A percentile compares a stretch with the other conserved stretches of the same genome.
Conservation (phyloP, 2,113 vertebrate species). For the Crotalus horridus region DNA sequence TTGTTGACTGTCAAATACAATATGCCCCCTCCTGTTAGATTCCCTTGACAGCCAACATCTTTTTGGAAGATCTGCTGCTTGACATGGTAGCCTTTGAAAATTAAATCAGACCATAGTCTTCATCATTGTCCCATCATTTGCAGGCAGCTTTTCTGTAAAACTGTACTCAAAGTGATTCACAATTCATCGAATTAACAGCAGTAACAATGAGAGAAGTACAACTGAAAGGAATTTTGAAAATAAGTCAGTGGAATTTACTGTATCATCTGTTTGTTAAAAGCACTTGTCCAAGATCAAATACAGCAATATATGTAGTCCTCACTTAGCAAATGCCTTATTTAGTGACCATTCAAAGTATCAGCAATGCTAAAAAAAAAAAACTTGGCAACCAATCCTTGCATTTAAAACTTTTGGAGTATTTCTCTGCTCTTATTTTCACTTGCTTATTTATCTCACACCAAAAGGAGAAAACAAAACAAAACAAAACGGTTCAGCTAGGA, state of each 20-base stretch:
- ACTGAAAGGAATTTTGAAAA: background rate
- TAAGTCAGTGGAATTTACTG: background rate
- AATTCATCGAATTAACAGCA: background rate
- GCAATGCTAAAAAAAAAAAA: background rate
- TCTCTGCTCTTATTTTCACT: background rate
- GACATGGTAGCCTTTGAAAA: no score
- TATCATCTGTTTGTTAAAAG: background rate
- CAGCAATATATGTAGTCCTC: background rate
- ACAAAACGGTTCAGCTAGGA: background rate
- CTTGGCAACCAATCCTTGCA: background rate
- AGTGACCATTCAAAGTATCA: background rate
- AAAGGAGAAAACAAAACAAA: background rate
- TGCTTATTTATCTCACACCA: background rate
- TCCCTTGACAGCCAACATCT: background rate
- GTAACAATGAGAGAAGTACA: background rate
- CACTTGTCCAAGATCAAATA: background rate
- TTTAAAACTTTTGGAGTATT: background rate
- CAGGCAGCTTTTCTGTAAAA: background rate
- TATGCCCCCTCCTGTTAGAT: background rate
- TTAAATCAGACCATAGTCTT: background rate
- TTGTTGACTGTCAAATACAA: background rate
- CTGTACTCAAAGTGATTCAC: background rate
- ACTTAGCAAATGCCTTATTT: background rate
- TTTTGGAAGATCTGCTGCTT: background rate
- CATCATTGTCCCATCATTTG: background rate